Evolutionary conservation across 2,113 vertebrate species (phyloP).

Genomic region (Pagrus major): DNA sequence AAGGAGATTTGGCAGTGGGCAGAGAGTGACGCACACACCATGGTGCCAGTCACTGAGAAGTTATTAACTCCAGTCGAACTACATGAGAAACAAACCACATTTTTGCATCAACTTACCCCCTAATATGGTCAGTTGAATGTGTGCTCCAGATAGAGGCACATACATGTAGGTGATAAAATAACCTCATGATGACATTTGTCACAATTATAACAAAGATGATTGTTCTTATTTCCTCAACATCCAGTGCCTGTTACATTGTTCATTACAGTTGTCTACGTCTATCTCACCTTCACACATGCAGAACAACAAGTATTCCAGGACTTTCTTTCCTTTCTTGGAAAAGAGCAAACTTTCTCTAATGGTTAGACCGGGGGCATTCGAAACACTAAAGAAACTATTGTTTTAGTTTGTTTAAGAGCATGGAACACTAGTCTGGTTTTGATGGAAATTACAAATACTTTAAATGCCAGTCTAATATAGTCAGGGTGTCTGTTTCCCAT

Average conservation of each 20-base stretch:
- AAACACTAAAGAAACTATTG: conserved; percentile 9
- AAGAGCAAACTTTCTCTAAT: not conserved
- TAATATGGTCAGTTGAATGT: not conserved
- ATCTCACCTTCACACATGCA: not conserved
- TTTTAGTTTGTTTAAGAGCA: not conserved
- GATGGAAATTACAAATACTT: conserved; percentile 40
- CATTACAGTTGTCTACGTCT: not conserved
- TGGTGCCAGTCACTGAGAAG: not conserved
- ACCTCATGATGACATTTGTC: not conserved
- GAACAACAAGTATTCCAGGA: not conserved
- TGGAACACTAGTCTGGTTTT: conserved; percentile 9
- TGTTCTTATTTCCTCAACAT: not conserved
- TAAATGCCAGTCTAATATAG: conserved; percentile 25
- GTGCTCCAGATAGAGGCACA: not conserved
- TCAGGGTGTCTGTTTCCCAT: conserved; percentile 38
- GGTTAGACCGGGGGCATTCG: not conserved
- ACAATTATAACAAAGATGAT: not conserved
- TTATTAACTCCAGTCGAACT: not conserved
- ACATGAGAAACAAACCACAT: not conserved
- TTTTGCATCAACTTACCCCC: not conserved
- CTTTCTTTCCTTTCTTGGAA: not conserved
- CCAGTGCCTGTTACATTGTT: not conserved
- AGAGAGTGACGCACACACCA: not conserved
- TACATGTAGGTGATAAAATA: not conserved
- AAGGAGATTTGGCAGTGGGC: not conserved